These are phyloP conservation scores for Acropternis orthonyx DNA, from an alignment of 2,797 vertebrate species.

Conservation along the genomic window DNA sequence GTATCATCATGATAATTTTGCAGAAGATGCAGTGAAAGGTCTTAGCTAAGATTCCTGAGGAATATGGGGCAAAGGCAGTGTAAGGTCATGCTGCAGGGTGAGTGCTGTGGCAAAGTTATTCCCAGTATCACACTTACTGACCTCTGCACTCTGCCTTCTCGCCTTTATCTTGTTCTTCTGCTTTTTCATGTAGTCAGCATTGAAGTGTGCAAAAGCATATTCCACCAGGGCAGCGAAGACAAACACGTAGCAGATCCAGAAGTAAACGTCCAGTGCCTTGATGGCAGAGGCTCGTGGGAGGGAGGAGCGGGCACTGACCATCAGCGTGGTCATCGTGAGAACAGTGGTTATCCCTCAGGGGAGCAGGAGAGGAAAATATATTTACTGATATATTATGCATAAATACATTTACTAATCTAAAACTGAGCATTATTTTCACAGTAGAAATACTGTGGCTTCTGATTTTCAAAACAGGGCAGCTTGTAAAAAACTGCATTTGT, in stretches of 20 bases:
- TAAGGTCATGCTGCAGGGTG: not conserved
- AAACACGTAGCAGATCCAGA: conserved; percentile 99
- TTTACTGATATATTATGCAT: not conserved
- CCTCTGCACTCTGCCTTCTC: conserved; percentile 84
- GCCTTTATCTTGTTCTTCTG: conserved; percentile 91
- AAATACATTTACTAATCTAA: not conserved
- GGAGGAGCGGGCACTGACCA: conserved; percentile 95
- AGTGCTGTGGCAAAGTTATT: not conserved
- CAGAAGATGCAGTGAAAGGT: not conserved
- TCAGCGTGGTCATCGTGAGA: conserved; percentile 97
- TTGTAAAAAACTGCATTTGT: not conserved
- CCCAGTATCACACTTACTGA: conserved; percentile 62
- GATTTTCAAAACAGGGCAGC: not conserved
- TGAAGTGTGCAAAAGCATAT: conserved; percentile 98
- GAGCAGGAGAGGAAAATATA: not conserved
- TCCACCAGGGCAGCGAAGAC: conserved; percentile 96
- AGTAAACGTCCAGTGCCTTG: conserved; percentile 96
- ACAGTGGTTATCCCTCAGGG: conserved; percentile 93
- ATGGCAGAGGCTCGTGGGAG: conserved; percentile 94
- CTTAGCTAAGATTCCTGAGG: not conserved
- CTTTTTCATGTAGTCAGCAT: conserved; percentile 94
- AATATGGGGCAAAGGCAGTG: not conserved
- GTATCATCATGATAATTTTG: not conserved
- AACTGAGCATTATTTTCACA: not conserved
- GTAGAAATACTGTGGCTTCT: not conserved